Base-by-base conservation (phyloP, 92 coral and sea anemone species). In the Ricordea florida region DNA sequence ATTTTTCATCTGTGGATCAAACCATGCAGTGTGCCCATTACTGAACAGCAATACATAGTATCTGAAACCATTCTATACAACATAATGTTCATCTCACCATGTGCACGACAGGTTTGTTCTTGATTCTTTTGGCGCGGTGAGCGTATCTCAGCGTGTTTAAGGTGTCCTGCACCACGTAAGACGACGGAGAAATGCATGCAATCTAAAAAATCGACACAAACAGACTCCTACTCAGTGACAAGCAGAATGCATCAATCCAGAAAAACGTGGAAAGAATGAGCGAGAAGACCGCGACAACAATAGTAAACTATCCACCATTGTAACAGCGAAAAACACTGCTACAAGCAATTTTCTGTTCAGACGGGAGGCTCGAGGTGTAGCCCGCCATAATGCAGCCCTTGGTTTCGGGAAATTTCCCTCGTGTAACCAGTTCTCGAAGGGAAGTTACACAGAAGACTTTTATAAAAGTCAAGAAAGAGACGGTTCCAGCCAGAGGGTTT, bases 121-220 rank as follows among this genome's bases (percentile, higher is more conserved):
- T 92, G 64, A 96, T 96, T 51, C 87, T 92, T 93, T 92, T 96
- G 20, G 97, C 99, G 55, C 99, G 64, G 83, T 89, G 88, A 36
- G 99, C 99, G 82, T 96, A 96, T 47, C 99, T 79, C 47, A 96
- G 70, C 10, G 99, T 96, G 80, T 96, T 96, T 57, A 96, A 83
- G 41, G 99, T 92, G 80, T 96, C 99, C 26, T 87, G 87, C 62
- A 88, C 91, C 33, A 89, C 85, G 81, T 88, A 86, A 31, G 97
- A 92, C 3, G 96, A 93, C 7, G 99, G 99, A n/a, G 99, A 96
- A 38, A 96, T 96, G 49, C 99, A 96, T 27, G 99, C 97, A 72
- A 96, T 92, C 99, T 96, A 72, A 49, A 79, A 83, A n/a, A n/a
- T n/a, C 25, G 48, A 66, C 17, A 65, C 11, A 46, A 20, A 23